Evolutionary conservation across 2,113 vertebrate genomes (phyloP), one percentile per base, ranked within the genome.

Genomic region (Lethenteron reissneri): DNA sequence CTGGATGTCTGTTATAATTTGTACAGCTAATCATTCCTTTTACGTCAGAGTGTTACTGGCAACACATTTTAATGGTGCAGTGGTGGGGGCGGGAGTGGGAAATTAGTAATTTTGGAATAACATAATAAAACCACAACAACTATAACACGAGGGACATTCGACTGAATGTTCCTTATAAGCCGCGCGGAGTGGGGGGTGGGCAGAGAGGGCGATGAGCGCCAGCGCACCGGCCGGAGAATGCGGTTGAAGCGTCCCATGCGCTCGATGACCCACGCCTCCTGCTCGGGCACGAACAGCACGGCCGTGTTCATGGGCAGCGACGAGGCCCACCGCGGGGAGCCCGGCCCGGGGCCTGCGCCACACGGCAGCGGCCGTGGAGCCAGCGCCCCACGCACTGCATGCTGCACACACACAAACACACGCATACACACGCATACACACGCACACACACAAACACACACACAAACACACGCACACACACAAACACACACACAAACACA

Each of bases 191-290:
- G 41, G 41, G 41, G 41, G 1, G 41, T 41, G 41, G 41, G 41
- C 5, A 41, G 41, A 41, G 41, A 41, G 41, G 5, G 6, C 6
- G 41, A 6, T 15, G 9, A 15, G 14, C 58, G 57, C 1, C 56
- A 41, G 58, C 76, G 81, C 81, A 97, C 94, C 72, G 92, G 94
- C 73, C 92, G 87, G 1, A 97, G 79, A 73, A 97, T 97, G 56
- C 90, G 84, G 74, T 97, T 86, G 76, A 95, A 97, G 72, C 83
- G 82, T 57, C 94, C 94, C 94, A 97, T 97, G 74, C 92, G 83
- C 80, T 97, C 92, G 77, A 97, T 88, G 76, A 97, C 88, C 94
- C 94, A 97, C 71, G 92, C 91, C 73, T 97, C 94, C 78, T 97
- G 94, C 74, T 97, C 92, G 0, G 91, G 92, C 72, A 97, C 94